Percentiles rank a stretch among this genome's conserved stretches.
phyloP scores from a whole-genome alignment of 2,113 vertebrate genomes.

The human region DNA sequence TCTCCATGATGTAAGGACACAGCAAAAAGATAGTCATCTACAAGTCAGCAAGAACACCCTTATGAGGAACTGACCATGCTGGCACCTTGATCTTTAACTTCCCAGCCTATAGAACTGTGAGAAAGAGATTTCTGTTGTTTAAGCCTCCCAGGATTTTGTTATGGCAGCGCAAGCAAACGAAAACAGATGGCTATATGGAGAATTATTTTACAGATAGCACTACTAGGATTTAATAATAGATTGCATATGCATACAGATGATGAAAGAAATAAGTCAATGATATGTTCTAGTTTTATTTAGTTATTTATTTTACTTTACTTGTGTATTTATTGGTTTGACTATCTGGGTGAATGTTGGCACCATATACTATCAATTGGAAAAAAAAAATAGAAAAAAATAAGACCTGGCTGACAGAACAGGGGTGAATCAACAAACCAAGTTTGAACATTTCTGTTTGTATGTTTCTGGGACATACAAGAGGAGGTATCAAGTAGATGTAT shows the following conservation, averaged over 20 bases:
- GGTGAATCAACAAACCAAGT: neutral
- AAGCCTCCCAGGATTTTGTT: neutral
- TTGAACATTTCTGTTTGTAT: neutral
- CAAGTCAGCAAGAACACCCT: neutral
- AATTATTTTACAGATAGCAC: neutral
- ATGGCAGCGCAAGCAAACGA: neutral
- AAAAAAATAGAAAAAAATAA: neutral
- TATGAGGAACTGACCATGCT: neutral
- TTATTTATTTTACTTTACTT: neutral
- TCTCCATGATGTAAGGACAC: neutral
- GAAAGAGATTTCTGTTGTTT: neutral
- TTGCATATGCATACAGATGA: neutral
- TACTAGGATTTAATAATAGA: neutral
- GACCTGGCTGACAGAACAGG: neutral
- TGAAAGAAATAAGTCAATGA: neutral
- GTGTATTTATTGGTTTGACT: neutral
- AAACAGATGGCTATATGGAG: neutral
- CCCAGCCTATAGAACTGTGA: neutral
- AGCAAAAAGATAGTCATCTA: rapidly evolving
- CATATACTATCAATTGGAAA: neutral
- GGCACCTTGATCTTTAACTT: neutral
- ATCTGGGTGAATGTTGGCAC: neutral
- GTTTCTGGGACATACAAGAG: neutral
- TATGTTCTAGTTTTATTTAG: neutral
- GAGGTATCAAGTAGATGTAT: neutral